Evolutionary conservation across 2,888 invertebrate genomes (phyloP).

Genomic region (Caenorhabditis sp.): DNA sequence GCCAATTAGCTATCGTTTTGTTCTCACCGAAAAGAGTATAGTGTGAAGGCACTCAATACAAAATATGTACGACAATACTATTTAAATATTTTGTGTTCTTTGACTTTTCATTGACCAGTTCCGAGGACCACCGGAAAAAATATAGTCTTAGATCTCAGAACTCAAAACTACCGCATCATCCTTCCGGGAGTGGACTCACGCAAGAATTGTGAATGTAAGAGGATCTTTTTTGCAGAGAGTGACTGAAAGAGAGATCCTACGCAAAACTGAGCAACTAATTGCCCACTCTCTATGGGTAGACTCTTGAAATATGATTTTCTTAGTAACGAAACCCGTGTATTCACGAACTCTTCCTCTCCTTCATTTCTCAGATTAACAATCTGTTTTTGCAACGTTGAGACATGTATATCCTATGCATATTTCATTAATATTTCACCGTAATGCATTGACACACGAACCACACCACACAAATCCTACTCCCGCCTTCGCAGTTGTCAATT

Average conservation of each 20-base stretch:
- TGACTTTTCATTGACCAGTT: slow-evolving; percentile 3
- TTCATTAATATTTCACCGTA: slow-evolving; percentile 59
- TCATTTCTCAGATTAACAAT: slow-evolving; percentile 1
- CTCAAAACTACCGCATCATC: slow-evolving; percentile 12
- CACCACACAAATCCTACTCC: not conserved
- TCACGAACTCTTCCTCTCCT: not conserved
- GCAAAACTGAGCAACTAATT: slow-evolving; percentile 38
- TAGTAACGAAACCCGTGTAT: not conserved
- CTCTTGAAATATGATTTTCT: slow-evolving; percentile 3
- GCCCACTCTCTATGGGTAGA: not conserved
- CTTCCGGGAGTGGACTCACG: slow-evolving; percentile 9
- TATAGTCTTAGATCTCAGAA: not conserved
- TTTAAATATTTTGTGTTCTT: slow-evolving; percentile 17
- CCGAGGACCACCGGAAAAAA: slow-evolving; percentile 5
- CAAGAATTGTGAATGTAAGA: slow-evolving; percentile 39
- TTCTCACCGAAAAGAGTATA: slow-evolving; percentile 11
- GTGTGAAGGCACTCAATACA: slow-evolving; percentile 39
- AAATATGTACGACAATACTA: slow-evolving; percentile 26
- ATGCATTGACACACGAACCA: slow-evolving; percentile 48
- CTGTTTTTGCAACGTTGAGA: slow-evolving; percentile 20
- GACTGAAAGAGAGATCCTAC: slow-evolving; percentile 14
- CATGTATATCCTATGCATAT: slow-evolving; percentile 41
- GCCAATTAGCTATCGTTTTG: slow-evolving; percentile 13
- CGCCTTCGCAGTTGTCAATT: slow-evolving; percentile 50
- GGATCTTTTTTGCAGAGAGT: slow-evolving; percentile 22